Base-by-base conservation (phyloP, 2,888 invertebrate genomes). In the Trachelus iudaicus region DNA sequence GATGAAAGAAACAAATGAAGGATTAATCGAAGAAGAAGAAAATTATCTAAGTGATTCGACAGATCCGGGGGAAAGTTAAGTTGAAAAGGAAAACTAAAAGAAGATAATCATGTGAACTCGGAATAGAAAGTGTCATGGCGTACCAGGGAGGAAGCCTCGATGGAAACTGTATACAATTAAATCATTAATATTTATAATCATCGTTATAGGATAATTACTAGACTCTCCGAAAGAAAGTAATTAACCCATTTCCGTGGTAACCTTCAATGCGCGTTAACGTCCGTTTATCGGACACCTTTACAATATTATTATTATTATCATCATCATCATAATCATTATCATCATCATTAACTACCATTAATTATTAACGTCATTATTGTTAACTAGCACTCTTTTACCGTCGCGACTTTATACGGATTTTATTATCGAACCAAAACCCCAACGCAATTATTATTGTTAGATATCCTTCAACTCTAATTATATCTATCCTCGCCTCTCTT, bases 271-370 rank as follows among this genome's bases (percentile, higher is more conserved):
- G 23, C 56, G 56, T 56, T 56, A 56, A 23, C 56, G 56, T 56
- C 9, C 56, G 23, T 56, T 56, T 23, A 56, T 56, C 23, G 73
- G 79, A 77, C 77, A 77, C 73, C 75, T 69, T 79, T 75, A 73
- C 69, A 35, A 77, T 77, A 30, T 71, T 79, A 75, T 75, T 69
- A 77, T 69, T 69, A 37, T 35, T 33, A 76, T n/a, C 37, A 73
- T 76, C 40, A 76, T 69, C 76, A 80, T 76, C 77, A 80, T 76
- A 73, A 79, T 75, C 34, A 76, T 79, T 69, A 79, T 73, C 40
- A 75, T 75, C 77, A 79, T 75, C 30, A 76, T 79, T 77, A 73
- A 78, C 75, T 80, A 81, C 79, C 74, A 75, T 31, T 56, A 56
- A 56, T 56, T 56, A 56, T 23, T 56, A 56, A 56, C 9, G 56